Evolutionary conservation across 2,888 invertebrate genomes (phyloP).

Genomic region (Eupithecia exiguata): DNA sequence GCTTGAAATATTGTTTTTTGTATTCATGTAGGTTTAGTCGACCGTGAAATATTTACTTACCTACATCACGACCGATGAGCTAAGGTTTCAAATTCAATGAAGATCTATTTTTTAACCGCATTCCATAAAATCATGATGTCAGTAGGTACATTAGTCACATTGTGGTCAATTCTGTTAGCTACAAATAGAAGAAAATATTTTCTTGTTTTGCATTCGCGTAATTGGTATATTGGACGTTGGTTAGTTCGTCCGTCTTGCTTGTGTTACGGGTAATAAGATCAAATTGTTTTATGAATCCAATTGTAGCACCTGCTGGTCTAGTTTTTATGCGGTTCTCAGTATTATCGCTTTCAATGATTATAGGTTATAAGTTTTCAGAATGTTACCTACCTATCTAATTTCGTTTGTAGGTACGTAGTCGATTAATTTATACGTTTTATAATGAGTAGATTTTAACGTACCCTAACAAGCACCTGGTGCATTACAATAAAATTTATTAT

Average conservation of each 20-base stretch:
- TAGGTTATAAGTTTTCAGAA: slow-evolving; percentile 50
- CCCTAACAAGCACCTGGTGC: no score
- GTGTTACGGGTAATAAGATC: slow-evolving; percentile 38
- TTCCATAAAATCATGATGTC: slow-evolving; percentile 52
- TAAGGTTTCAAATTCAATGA: slow-evolving; percentile 54
- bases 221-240: slow-evolving; percentile 43
- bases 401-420: slow-evolving; percentile 11
- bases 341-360: slow-evolving; percentile 57
- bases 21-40: slow-evolving; percentile 39
- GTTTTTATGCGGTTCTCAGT: slow-evolving; percentile 61
- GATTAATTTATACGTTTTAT: background rate
- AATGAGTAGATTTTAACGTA: background rate
- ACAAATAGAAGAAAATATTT: slow-evolving; percentile 34
- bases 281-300: slow-evolving; percentile 53
- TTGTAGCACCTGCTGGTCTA: slow-evolving; percentile 57
- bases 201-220: slow-evolving; percentile 38
- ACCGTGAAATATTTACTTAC: slow-evolving; percentile 45
- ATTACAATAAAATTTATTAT: no score
- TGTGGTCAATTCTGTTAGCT: slow-evolving; percentile 11
- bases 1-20: background rate
- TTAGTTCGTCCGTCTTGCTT: slow-evolving; percentile 36
- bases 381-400: slow-evolving; percentile 47
- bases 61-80: slow-evolving; percentile 50
- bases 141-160: slow-evolving; percentile 39
- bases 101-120: slow-evolving; percentile 46